Base-by-base conservation (phyloP, 2,113 vertebrate species). In the Lichenostomus cassidix region DNA sequence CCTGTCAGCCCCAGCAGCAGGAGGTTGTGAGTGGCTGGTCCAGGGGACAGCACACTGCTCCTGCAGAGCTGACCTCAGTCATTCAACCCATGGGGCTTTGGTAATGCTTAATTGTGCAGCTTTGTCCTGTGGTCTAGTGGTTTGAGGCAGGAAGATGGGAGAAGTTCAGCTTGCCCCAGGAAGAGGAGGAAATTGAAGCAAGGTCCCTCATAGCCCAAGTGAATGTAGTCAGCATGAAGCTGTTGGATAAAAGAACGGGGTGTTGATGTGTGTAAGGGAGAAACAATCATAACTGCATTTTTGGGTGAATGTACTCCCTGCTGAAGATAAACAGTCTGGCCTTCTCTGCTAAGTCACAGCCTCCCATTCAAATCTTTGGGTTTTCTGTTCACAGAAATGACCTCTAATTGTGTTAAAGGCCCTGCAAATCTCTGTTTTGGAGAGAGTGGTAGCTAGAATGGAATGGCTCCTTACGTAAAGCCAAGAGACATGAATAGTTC, bases 401-500 rank as follows among this genome's bases (percentile, higher is more conserved):
- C 96, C 90, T 96, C 93, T 86, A 90, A 88, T 92, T 92, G 85
- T 90, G 83, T 53, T 56, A 92, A 93, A 87, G 90, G 65, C 83
- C 74, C 47, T 71, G 68, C 64, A 93, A 52, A 94, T 65, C 92
- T 88, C 90, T 96, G 85, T 80, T 93, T 68, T 19, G 25, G 92
- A 87, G 85, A 86, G 47, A 52, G 85, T 3, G 2, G 75, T 90
- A 96, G 92, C 90, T 59, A 49, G 93, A 88, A 88, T 46, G 93
- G 88, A 97, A 95, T 75, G 92, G 75, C 39, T 96, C 76, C 83
- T 96, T 92, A 94, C 6, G 18, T 96, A 95, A 96, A 92, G 86
- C 90, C 3, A 28, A 90, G 93, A 94, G 90, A 96, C 93, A 93
- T 84, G 94, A 96, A 95, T 94, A 95, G 95, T 93, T 87, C 73